Conservation (phyloP, 2,888 invertebrate genomes). For the Argyresthia albistria region DNA sequence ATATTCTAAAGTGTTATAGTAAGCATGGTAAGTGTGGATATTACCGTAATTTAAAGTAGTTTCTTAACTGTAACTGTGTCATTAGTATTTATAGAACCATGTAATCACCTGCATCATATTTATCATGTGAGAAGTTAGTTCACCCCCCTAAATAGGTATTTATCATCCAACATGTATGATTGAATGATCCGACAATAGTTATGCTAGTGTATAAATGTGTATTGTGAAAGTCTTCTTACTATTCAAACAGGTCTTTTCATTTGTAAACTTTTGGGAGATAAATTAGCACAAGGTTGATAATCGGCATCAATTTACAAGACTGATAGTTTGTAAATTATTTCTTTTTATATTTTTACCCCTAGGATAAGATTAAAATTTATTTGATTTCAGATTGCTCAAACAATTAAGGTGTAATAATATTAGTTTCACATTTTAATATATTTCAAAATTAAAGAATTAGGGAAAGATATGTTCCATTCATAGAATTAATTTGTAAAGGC, state of each 20-base stretch:
- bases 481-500: too few species aligned
- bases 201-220: conserved; percentile 30
- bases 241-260: conserved; percentile 19
- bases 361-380: conserved; percentile 59
- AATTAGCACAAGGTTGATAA: conserved; percentile 65
- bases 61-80: too few species aligned
- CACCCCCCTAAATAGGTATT: too few species aligned
- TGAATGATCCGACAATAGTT: conserved; percentile 35
- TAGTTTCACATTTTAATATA: neutral
- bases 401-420: conserved; percentile 7
- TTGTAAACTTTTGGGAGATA: conserved; percentile 70
- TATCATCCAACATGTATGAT: neutral
- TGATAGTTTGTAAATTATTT: conserved; percentile 70
- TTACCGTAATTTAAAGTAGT: too few species aligned
- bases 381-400: conserved; percentile 69
- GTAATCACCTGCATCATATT: neutral
- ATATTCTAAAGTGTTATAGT: too few species aligned
- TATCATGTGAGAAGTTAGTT: too few species aligned
- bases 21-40: too few species aligned
- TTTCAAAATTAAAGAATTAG: too few species aligned
- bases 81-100: too few species aligned
- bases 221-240: neutral
- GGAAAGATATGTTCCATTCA: too few species aligned
- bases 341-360: conserved; percentile 70
- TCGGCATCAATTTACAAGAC: conserved; percentile 74